phyloP scores from a whole-genome alignment of 2,113 vertebrate genomes.

The Fregata magnificens region DNA sequence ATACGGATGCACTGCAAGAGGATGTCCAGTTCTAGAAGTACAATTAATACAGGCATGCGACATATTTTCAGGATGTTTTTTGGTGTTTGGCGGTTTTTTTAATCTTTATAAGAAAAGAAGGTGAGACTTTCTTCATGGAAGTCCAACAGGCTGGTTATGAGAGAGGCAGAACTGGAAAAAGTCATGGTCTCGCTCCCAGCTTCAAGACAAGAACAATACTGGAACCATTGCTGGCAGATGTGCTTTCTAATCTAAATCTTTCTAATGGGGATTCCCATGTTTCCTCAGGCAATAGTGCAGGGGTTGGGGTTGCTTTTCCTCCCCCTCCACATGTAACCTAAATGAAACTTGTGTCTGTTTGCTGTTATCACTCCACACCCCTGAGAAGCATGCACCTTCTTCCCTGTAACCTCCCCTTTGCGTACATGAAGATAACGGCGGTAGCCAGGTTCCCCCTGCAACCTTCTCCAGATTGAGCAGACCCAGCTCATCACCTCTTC shows the following conservation, averaged over 20 bases:
- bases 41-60: neutral
- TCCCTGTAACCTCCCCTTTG: neutral
- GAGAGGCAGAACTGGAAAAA: neutral
- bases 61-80: neutral
- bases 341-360: neutral
- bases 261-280: neutral
- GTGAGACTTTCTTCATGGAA: neutral
- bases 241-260: neutral
- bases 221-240: neutral
- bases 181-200: neutral
- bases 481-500: neutral
- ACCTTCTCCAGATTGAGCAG: neutral
- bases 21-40: neutral
- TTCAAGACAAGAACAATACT: neutral
- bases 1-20: neutral
- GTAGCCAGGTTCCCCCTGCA: neutral
- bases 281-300: neutral
- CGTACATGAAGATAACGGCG: neutral
- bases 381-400: neutral
- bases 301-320: neutral
- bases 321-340: neutral
- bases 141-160: neutral
- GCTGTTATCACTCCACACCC: neutral
- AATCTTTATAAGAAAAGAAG: neutral
- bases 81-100: too few relatives aligned